Base-by-base conservation (phyloP, 2,113 vertebrate species). In the Agapornis roseicollis region DNA sequence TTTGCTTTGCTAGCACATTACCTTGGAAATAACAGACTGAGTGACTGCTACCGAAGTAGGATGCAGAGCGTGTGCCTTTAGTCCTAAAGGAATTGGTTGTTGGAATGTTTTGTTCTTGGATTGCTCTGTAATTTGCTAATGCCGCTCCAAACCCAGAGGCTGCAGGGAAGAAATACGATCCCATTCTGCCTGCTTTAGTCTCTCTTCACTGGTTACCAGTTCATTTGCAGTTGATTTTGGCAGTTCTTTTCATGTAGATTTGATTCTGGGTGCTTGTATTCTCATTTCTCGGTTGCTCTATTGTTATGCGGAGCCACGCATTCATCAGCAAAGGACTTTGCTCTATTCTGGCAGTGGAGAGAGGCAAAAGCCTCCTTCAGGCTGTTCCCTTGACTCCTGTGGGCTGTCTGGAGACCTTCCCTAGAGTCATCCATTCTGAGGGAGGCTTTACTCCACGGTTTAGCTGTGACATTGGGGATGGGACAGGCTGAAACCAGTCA, bases 11-110 rank as follows among this genome's bases (percentile, higher is more conserved):
- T 97, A 90, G 76, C 68, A 50, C 16, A 6, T 50, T 82, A 8
- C 76, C 74, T 91, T 50, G 90, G 91, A 83, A 89, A 95, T 97
- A 94, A 97, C 64, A 91, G 72, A n/a, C 92, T 44, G 88, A 64
- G 60, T 66, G 68, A 96, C 81, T 25, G 58, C 49, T 77, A 13
- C 20, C 39, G 11, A 39, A 74, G 93, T 79, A 94, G 80, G 88
- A 80, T 88, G 93, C 91, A 90, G 53, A 96, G 92, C 56, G 68
- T 73, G 76, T 65, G 69, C 77, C 88, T 97, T 87, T 47, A 85
- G 93, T 94, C 73, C 85, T 88, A 23, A 47, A 92, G 82, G 47
- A 88, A 96, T 93, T 17, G 82, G 93, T 95, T 94, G 55, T 69
- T 63, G 64, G 35, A 46, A 68, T 96, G 61, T 44, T 95, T 95